Percentiles rank a stretch among this genome's conserved stretches.
Evolutionary conservation across 2,113 vertebrate species (phyloP).

Genomic region (Panurus biarmicus): DNA sequence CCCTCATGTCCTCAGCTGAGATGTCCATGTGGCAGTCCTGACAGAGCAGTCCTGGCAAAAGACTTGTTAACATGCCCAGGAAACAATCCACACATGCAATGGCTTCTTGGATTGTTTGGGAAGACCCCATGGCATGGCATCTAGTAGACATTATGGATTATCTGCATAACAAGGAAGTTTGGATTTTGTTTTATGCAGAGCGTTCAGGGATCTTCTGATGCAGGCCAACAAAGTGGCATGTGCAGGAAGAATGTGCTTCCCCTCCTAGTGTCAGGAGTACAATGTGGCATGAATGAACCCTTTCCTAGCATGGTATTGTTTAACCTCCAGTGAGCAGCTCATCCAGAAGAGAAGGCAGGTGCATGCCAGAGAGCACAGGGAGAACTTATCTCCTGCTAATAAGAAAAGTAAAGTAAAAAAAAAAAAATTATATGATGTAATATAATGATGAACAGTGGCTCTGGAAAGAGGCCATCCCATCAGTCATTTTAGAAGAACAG

Average conservation of each 20-base stretch:
- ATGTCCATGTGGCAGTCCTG: neutral
- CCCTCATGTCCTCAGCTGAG: neutral
- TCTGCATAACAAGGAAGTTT: conserved; percentile 13
- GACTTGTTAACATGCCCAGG: neutral
- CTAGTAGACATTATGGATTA: neutral
- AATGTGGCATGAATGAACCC: neutral
- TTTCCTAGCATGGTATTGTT: neutral
- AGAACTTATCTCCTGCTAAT: neutral
- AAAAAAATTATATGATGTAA: neutral
- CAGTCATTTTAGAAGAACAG: neutral
- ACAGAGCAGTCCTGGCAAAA: neutral
- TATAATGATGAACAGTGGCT: neutral
- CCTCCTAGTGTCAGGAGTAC: neutral
- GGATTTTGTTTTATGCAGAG: conserved; percentile 1
- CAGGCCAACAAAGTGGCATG: neutral
- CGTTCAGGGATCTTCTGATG: neutral
- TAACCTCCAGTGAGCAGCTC: neutral
- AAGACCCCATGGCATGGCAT: neutral
- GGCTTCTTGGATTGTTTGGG: neutral
- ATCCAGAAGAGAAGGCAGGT: neutral
- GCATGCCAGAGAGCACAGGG: neutral
- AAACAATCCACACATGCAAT: neutral
- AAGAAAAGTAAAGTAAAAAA: neutral
- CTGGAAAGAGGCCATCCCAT: neutral
- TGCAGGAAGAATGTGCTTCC: neutral